Evolutionary conservation across 2,113 vertebrate genomes (phyloP), one percentile per base, ranked within the genome.

Genomic region (Protobothrops flavoviridis): DNA sequence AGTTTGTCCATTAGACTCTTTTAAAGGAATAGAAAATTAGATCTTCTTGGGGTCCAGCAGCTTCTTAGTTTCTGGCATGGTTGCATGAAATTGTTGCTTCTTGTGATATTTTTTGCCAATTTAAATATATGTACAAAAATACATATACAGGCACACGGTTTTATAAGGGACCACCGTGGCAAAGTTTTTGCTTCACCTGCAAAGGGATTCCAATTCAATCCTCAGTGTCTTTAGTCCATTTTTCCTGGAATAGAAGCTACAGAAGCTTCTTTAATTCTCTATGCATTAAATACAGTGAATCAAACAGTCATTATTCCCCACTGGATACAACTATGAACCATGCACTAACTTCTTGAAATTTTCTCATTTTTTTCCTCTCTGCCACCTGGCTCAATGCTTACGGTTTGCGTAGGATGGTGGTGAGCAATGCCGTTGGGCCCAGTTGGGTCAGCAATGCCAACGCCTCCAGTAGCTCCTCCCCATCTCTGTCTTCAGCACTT

Each of bases 341-440:
- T 13, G 26, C 3, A 21, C 13, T 29, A 48, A 50, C 45, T 17
- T 29, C 45, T 39, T 50, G 23, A 88, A 43, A 20, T 50, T 9
- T 52, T 13, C 26, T 12, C 26, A 3, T 5, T 48, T 48, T 23
- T 26, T 29, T n/a, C 39, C 43, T 21, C 2, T 4, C 50, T 10
- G 61, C 52, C 39, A 21, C 39, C 56, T 2, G 24, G 85, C 8
- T 0, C 53, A 85, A 0, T 0, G 97, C 98, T 98, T 96, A 99
- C 99, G 97, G 97, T 97, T 99, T 99, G 55, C 99, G 98, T 21
- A 99, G 98, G 2, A 99, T 99, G 98, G 99, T 99, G 0, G 98
- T 98, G 95, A 99, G 98, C 94, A 99, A 97, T 15, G 99, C 99
- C 0, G 99, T 98, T 0, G 99, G 99, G 0, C 99, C 99, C 74